Percentiles rank a stretch among this genome's conserved stretches.
Conservation (phyloP, 1,140 invertebrate species). For the Asbolus verrucosus region DNA sequence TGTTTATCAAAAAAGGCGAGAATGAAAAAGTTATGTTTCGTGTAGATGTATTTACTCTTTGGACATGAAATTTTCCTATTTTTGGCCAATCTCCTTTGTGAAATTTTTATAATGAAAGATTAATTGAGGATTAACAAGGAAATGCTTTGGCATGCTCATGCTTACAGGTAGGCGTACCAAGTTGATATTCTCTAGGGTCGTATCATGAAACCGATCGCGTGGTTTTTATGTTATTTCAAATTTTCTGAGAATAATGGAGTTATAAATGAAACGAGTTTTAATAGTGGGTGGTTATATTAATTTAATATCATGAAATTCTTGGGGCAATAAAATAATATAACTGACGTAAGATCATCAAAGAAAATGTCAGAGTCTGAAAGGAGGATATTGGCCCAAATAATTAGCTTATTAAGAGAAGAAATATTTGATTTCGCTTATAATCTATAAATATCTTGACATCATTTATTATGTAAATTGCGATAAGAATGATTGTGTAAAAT, state of each 20-base stretch:
- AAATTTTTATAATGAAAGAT: conserved; percentile 10
- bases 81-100: background rate
- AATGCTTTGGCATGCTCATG: background rate
- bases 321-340: background rate
- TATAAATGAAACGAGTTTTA: conserved; percentile 1
- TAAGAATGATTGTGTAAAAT: conserved; percentile 1
- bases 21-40: too few relatives aligned
- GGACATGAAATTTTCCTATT: background rate
- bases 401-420: too few relatives aligned
- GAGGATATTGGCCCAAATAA: too few relatives aligned
- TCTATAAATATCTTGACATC: too few relatives aligned
- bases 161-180: conserved; percentile 4
- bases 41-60: too few relatives aligned
- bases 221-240: background rate
- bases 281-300: background rate
- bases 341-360: too few relatives aligned
- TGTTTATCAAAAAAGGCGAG: too few relatives aligned
- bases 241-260: background rate
- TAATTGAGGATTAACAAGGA: conserved; percentile 17
- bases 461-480: conserved; percentile 6
- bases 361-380: too few relatives aligned
- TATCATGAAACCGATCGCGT: background rate
- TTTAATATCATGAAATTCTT: background rate
- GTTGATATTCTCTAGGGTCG: conserved; percentile 3
- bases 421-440: too few relatives aligned